These are phyloP conservation scores for Drymodes brunneopygia DNA, from an alignment of 2,113 vertebrate species.

Conservation along the genomic window DNA sequence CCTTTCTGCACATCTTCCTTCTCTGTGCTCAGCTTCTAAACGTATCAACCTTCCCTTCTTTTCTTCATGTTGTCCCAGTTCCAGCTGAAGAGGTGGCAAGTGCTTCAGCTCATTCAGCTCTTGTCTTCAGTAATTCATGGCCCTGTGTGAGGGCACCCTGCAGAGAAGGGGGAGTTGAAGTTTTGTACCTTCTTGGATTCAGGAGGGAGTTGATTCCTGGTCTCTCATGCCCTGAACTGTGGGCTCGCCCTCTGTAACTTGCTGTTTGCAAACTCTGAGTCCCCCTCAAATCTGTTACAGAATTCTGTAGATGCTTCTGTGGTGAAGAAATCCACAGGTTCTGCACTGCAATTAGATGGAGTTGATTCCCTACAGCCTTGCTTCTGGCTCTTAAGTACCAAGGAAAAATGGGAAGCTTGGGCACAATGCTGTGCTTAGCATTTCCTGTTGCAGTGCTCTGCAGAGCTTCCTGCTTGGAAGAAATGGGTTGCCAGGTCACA, in stretches of 20 bases:
- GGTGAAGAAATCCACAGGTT: background rate
- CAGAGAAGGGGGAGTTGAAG: background rate
- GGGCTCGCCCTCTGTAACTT: background rate
- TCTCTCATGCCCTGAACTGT: rapidly evolving
- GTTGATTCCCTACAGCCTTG: background rate
- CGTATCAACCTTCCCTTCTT: rapidly evolving
- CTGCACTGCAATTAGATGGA: background rate
- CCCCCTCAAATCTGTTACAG: background rate
- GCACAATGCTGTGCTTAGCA: background rate
- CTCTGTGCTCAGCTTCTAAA: background rate
- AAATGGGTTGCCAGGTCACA: background rate
- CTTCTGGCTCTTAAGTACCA: background rate
- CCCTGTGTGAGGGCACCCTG: background rate
- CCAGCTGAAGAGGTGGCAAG: background rate
- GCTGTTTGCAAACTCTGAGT: background rate
- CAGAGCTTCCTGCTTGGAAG: background rate
- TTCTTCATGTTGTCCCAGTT: background rate
- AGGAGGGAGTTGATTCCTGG: background rate
- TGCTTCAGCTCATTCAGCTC: background rate
- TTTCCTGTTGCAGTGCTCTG: background rate
- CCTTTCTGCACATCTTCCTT: background rate
- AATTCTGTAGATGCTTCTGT: background rate
- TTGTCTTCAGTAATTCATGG: background rate
- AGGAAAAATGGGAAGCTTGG: background rate
- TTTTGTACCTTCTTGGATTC: background rate